Base-by-base conservation (phyloP, 2,113 vertebrate species). In the Sisor rabdophorus region DNA sequence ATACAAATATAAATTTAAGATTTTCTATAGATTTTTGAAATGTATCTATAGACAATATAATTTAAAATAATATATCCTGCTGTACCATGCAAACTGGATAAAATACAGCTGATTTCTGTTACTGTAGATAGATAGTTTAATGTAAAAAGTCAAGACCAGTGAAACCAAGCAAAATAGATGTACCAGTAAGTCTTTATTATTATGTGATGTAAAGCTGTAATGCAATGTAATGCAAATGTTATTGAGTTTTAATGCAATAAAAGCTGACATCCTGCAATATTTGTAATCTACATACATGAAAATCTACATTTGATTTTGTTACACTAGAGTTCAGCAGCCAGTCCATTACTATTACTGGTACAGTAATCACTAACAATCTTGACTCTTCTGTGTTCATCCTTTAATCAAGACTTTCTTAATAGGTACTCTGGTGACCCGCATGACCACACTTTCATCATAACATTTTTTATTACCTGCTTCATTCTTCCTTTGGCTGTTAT, bases 381-480 rank as follows among this genome's bases (percentile, higher is more conserved):
- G 28, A 28, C 30, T 13, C 4, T 22, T 15, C 28, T 30, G 30
- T 24, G 2, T 22, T 6, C 8, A 48, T 36, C 1, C 20, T 12
- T 53, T 71, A 20, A 56, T 19, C 9, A 1, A 44, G 30, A 13
- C 7, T 50, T 65, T 82, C 73, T 82, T 50, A 79, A 13, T 87
- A 96, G 95, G 95, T 95, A 95, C 82, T 93, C 95, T 0, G 86
- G 88, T 78, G 83, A 89, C 79, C 73, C 87, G 5, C 80, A 52
- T 1, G 91, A 93, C 77, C 93, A 88, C 67, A 91, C 91, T 0
- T 97, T 94, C 86, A 94, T 95, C 75, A 91, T 95, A 71, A 91
- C 91, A 0, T 91, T 97, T 85, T 94, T 97, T 73, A 59, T 32
- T 67, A 95, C 93, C 72, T 96, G 95, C 60, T 97, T 96, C 80